Percentiles rank a stretch among this genome's conserved stretches.
These are phyloP conservation scores for Oligia fasciuncula DNA, from an alignment of 2,888 invertebrate genomes.

Conservation along the genomic window DNA sequence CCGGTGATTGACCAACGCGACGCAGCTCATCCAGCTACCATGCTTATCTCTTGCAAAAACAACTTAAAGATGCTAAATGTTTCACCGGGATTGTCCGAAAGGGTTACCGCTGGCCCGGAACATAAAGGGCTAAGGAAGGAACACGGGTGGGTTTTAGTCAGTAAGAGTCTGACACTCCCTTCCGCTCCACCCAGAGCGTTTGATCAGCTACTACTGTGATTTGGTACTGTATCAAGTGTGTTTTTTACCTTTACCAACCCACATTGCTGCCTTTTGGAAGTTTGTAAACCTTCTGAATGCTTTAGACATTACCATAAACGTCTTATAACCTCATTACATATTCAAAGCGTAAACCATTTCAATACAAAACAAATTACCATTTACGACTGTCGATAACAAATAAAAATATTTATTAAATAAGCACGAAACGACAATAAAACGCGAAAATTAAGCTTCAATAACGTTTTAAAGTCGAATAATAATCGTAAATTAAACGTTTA, in stretches of 20 bases:
- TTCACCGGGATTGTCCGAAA: not conserved
- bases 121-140: too few species aligned
- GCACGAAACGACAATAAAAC: constrained; percentile 82
- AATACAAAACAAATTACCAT: constrained; percentile 75
- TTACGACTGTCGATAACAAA: constrained; percentile 69
- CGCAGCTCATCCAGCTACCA: not conserved
- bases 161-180: too few species aligned
- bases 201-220: too few species aligned
- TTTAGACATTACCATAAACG: constrained; percentile 14
- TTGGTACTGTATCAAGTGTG: not conserved
- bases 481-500: constrained; percentile 80
- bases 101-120: too few species aligned
- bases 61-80: not conserved
- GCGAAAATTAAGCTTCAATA: constrained; percentile 80
- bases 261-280: not conserved
- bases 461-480: constrained; percentile 78
- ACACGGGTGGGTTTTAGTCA: too few species aligned
- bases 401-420: constrained; percentile 78
- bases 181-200: too few species aligned
- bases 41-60: not conserved
- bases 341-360: constrained; percentile 64
- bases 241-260: not conserved
- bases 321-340: constrained; percentile 60
- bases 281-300: constrained; percentile 26
- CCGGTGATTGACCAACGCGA: not conserved